These are phyloP conservation scores for Phocides pigmalion DNA, from an alignment of 1,140 invertebrate species.

Conservation along the genomic window DNA sequence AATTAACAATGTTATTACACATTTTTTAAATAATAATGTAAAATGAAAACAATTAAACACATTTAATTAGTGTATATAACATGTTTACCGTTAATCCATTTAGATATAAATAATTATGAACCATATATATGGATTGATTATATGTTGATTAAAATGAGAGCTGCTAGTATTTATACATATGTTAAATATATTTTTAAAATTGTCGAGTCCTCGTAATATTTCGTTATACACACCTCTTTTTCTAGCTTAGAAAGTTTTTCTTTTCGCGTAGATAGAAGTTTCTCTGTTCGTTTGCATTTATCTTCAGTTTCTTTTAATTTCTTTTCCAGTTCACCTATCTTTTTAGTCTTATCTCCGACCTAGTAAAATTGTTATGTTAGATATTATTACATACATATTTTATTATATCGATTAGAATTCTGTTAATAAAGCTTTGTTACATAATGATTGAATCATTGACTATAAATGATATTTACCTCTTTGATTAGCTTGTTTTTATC, in stretches of 20 bases:
- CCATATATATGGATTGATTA: too few species aligned
- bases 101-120: too few species aligned
- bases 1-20: slow-evolving; percentile 8
- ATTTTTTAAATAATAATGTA: slow-evolving; percentile 12
- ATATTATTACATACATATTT: slow-evolving; percentile 7
- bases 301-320: slow-evolving; percentile 86
- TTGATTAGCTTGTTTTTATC: slow-evolving; percentile 82
- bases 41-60: not conserved
- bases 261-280: slow-evolving; percentile 83
- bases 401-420: slow-evolving; percentile 5
- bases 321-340: slow-evolving; percentile 84
- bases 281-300: slow-evolving; percentile 85
- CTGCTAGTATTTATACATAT: too few species aligned
- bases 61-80: too few species aligned
- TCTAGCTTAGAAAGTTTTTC: slow-evolving; percentile 85
- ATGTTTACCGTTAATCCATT: too few species aligned
- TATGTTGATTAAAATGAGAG: not conserved
- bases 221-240: slow-evolving; percentile 25
- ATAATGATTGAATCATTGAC: not conserved
- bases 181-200: not conserved
- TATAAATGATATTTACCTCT: slow-evolving; percentile 63
- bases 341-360: slow-evolving; percentile 84
- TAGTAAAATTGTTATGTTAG: slow-evolving; percentile 44
- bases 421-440: slow-evolving; percentile 16
- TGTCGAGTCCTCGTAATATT: not conserved